Percentiles rank a stretch among this genome's conserved stretches.
phyloP scores from a whole-genome alignment of 2,113 vertebrate species.

The Corydoras maculifer region DNA sequence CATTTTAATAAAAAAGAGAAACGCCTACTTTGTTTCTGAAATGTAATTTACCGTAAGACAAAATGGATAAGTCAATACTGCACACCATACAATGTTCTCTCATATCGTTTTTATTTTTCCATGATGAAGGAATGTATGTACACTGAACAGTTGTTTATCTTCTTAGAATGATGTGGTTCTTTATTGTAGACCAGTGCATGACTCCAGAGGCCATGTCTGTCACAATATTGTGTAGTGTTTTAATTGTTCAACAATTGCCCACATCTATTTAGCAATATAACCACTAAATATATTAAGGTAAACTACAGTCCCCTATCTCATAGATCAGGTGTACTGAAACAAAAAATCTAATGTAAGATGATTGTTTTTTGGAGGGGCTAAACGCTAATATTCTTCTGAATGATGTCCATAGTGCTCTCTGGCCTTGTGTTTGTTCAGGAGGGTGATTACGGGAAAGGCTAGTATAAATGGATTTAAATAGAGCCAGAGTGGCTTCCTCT shows the following conservation, averaged over 20 bases:
- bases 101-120: background rate
- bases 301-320: too few relatives aligned
- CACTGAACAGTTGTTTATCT: background rate
- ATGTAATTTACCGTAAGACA: constrained; percentile 29
- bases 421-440: constrained; percentile 50
- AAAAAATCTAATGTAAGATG: constrained; percentile 1
- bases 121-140: constrained; percentile 15
- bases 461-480: constrained; percentile 60
- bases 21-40: constrained; percentile 2
- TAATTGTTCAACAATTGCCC: too few relatives aligned
- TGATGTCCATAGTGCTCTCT: constrained; percentile 34
- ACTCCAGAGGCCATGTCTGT: too few relatives aligned
- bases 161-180: too few relatives aligned
- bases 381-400: constrained; percentile 26
- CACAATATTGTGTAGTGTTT: too few relatives aligned
- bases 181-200: too few relatives aligned
- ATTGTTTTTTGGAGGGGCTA: constrained; percentile 16
- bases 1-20: constrained; percentile 12
- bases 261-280: too few relatives aligned
- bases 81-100: constrained; percentile 20
- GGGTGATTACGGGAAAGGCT: constrained; percentile 54
- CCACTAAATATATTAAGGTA: too few relatives aligned
- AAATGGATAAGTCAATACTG: constrained; percentile 7
- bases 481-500: constrained; percentile 55
- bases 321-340: background rate